A percentile compares a stretch with the other conserved stretches of the same genome.
These are phyloP conservation scores for Luperina nickerlii DNA, from an alignment of 2,888 invertebrate genomes.

Conservation along the genomic window DNA sequence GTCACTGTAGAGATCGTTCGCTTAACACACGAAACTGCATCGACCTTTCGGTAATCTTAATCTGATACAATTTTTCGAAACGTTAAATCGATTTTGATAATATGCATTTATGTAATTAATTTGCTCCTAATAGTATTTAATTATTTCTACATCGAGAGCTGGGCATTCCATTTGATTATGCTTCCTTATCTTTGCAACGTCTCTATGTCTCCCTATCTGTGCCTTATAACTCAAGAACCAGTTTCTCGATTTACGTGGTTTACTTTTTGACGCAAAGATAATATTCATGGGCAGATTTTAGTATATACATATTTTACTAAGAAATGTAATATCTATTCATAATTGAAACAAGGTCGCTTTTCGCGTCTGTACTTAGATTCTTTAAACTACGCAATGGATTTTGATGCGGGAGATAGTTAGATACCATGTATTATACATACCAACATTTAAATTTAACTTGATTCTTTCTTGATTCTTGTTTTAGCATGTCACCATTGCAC, in stretches of 20 bases:
- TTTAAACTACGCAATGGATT: no score
- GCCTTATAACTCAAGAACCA: neutral
- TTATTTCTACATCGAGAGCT: conserved; percentile 24
- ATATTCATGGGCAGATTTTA: neutral
- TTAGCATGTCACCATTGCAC: no score
- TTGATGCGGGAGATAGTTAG: no score
- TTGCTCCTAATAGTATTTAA: conserved; percentile 22
- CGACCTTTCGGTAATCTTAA: conserved; percentile 6
- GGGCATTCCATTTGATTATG: neutral
- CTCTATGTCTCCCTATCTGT: no score
- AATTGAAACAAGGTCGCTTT: neutral
- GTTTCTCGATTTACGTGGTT: neutral
- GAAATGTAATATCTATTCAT: neutral
- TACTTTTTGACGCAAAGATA: neutral
- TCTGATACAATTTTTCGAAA: conserved; percentile 19
- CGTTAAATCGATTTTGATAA: conserved; percentile 12
- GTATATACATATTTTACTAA: neutral
- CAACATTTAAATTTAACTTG: no score
- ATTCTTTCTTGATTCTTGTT: no score
- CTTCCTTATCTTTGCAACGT: neutral
- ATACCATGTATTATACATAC: no score
- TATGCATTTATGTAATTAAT: conserved; percentile 29
- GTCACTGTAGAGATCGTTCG: neutral
- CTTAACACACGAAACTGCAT: neutral
- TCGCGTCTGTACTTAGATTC: neutral